These are phyloP conservation scores for Haliclona indistincta DNA, from an alignment of 37 sponge, comb jelly and placozoan genomes.

Conservation along the genomic window DNA sequence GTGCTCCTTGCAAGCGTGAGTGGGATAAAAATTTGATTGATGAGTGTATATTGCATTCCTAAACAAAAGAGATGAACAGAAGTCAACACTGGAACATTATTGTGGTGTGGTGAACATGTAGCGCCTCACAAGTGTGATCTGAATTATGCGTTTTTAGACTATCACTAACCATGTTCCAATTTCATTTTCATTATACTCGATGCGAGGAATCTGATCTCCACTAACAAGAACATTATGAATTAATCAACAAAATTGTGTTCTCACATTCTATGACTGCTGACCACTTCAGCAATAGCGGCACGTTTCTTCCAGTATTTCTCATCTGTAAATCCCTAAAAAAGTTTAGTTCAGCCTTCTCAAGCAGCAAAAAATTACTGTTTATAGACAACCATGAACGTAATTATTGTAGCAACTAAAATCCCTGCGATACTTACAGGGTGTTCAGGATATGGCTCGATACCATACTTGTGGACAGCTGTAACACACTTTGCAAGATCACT, in stretches of 20 bases:
- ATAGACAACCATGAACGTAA: not conserved
- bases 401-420: too few species aligned
- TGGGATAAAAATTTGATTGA: slow-evolving; percentile 56
- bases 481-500: slow-evolving; percentile 63
- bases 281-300: not conserved
- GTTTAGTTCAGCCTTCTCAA: too few species aligned
- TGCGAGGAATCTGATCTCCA: slow-evolving; percentile 83
- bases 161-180: slow-evolving; percentile 74
- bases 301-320: not conserved
- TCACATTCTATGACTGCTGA: not conserved
- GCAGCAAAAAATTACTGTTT: not conserved
- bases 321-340: not conserved
- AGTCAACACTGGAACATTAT: not conserved
- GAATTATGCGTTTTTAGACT: not conserved
- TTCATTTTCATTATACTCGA: slow-evolving; percentile 87
- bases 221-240: slow-evolving; percentile 27
- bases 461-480: slow-evolving; percentile 51
- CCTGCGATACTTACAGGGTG: slow-evolving; percentile 49
- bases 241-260: not conserved
- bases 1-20: slow-evolving; percentile 87
- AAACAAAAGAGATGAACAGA: not conserved
- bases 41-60: slow-evolving; percentile 58
- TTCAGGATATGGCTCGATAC: slow-evolving; percentile 57
- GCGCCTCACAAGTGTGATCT: too few species aligned
- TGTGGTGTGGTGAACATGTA: not conserved